phyloP scores from a whole-genome alignment of 2,888 invertebrate species.

The Platycnemis pennipes region DNA sequence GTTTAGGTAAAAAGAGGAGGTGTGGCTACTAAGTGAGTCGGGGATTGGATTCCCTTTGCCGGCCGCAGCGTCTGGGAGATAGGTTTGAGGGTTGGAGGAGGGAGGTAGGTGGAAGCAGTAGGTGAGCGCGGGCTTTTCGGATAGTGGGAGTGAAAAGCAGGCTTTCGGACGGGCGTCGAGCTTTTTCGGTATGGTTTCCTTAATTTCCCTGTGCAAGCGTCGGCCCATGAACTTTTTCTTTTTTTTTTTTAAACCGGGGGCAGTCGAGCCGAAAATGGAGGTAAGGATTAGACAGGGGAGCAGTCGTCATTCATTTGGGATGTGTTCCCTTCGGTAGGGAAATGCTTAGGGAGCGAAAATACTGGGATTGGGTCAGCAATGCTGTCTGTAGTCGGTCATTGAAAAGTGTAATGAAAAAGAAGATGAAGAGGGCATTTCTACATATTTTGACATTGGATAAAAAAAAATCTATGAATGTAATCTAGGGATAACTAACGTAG shows the following conservation, averaged over 20 bases:
- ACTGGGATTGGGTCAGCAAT: neutral
- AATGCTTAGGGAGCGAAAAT: neutral
- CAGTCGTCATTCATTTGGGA: neutral
- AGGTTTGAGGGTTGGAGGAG: neutral
- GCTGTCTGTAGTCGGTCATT: neutral
- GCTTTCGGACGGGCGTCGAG: neutral
- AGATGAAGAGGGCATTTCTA: too few species aligned
- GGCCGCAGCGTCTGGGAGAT: neutral
- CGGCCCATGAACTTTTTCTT: neutral
- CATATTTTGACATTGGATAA: too few species aligned
- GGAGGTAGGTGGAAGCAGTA: neutral
- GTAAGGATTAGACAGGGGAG: conserved; percentile 4
- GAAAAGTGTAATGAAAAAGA: too few species aligned
- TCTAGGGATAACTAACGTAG: too few species aligned
- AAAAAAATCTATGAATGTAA: too few species aligned
- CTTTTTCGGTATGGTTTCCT: conserved; percentile 41
- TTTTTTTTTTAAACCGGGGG: neutral
- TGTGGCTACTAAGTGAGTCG: conserved; percentile 2
- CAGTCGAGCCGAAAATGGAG: conserved; percentile 30
- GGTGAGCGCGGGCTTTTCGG: neutral
- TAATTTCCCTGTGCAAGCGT: conserved; percentile 4
- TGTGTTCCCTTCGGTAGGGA: neutral
- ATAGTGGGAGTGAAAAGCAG: neutral
- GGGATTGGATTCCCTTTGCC: neutral
- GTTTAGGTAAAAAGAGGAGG: conserved; percentile 6